phyloP scores from a whole-genome alignment of 1,140 invertebrate genomes.

The Steinernema feltiae region DNA sequence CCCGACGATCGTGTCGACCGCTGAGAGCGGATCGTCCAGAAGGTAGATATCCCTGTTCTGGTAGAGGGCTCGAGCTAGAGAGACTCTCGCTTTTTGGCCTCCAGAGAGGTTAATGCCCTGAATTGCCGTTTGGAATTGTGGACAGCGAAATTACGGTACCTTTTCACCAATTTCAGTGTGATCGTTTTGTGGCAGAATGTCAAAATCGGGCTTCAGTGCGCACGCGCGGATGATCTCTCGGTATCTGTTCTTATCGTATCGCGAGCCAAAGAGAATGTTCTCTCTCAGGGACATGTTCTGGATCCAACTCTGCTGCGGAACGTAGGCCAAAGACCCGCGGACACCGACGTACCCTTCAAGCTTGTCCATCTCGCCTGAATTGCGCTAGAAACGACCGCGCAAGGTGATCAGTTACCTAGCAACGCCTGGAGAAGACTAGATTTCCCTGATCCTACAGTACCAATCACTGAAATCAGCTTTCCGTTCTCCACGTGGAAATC shows the following conservation, averaged over 20 bases:
- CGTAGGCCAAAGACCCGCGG: constrained; percentile 65
- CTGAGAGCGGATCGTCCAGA: constrained; percentile 64
- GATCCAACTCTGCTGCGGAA: constrained; percentile 76
- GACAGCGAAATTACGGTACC: too few relatives aligned
- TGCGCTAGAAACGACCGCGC: neutral
- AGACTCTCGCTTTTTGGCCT: constrained; percentile 65
- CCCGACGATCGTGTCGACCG: constrained; percentile 60
- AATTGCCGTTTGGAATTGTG: too few relatives aligned
- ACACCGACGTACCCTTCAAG: constrained; percentile 38
- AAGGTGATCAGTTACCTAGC: constrained; percentile 61
- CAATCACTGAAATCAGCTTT: constrained; percentile 70
- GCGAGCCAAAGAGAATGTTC: constrained; percentile 73
- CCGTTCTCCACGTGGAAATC: constrained; percentile 45
- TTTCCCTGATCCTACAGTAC: constrained; percentile 72
- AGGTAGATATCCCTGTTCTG: constrained; percentile 62
- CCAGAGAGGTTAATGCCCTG: constrained; percentile 62
- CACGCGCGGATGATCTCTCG: constrained; percentile 62
- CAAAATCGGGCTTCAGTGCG: constrained; percentile 67
- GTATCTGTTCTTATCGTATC: constrained; percentile 62
- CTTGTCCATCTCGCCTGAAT: constrained; percentile 41
- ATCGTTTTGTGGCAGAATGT: constrained; percentile 67
- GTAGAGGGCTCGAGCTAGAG: constrained; percentile 65
- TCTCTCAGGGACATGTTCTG: constrained; percentile 72
- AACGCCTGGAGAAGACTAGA: constrained; percentile 70
- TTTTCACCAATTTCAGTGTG: constrained; percentile 62